These are phyloP conservation scores for Acanthoscelides obtectus DNA, from an alignment of 2,888 invertebrate species.

Conservation along the genomic window DNA sequence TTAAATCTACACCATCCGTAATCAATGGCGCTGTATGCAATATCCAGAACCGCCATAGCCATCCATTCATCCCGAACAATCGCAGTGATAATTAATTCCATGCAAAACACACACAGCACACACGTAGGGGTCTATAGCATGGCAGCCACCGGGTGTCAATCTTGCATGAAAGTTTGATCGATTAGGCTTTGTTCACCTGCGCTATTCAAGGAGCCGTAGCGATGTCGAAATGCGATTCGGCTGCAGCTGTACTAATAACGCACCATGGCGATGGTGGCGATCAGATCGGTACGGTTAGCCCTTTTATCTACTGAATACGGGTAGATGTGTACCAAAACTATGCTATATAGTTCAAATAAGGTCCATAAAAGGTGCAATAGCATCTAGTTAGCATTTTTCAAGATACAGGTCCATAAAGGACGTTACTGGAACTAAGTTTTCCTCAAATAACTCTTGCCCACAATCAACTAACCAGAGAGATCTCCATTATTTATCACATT, in stretches of 20 bases:
- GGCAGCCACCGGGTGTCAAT: not conserved
- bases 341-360: no score
- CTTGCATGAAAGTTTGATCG: not conserved
- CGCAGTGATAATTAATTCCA: not conserved
- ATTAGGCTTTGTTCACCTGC: not conserved
- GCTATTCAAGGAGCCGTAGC: not conserved
- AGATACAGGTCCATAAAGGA: no score
- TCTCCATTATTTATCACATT: no score
- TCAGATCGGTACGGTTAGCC: not conserved
- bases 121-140: not conserved
- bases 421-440: no score
- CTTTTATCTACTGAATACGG: not conserved
- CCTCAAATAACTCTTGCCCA: no score
- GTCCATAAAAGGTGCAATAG: no score
- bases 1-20: no score
- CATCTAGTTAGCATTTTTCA: no score
- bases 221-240: not conserved
- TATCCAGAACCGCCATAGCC: not conserved
- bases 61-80: not conserved
- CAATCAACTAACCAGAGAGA: no score
- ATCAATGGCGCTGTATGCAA: not conserved
- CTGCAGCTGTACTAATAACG: not conserved
- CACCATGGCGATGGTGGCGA: not conserved
- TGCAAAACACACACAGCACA: not conserved
- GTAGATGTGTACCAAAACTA: no score